A percentile compares a stretch with the other conserved stretches of the same genome.
Evolutionary conservation across 2,888 invertebrate species (phyloP).

Genomic region (Melanotus villosus): DNA sequence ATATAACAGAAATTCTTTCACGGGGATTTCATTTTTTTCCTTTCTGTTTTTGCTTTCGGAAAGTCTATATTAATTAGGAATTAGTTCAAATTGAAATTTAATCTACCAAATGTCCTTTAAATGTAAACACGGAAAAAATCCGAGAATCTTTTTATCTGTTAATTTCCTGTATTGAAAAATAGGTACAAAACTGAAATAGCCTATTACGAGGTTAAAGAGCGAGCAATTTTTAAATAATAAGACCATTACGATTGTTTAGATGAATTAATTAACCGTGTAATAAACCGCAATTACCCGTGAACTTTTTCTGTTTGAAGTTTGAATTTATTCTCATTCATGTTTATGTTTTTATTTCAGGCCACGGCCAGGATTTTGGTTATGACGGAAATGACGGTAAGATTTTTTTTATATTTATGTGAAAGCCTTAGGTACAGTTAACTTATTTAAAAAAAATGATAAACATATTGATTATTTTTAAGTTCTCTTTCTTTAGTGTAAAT

Average conservation of each 20-base stretch:
- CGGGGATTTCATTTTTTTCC: too few species aligned
- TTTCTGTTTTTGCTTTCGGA: too few species aligned
- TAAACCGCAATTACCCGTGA: conserved; percentile 4
- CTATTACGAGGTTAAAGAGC: not conserved
- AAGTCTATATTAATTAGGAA: too few species aligned
- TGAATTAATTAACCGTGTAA: not conserved
- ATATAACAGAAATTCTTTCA: too few species aligned
- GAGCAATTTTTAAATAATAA: not conserved
- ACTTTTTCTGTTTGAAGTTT: not conserved
- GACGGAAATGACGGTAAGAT: conserved; percentile 72
- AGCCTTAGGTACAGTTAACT: too few species aligned
- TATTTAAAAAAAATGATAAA: too few species aligned
- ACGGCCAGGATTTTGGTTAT: conserved; percentile 73
- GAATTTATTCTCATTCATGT: not conserved
- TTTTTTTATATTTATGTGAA: not conserved
- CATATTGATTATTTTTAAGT: too few species aligned
- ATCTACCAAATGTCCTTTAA: too few species aligned
- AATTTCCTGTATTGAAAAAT: not conserved
- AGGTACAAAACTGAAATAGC: not conserved
- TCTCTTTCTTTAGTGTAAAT: too few species aligned
- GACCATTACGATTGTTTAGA: not conserved
- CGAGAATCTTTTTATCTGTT: too few species aligned
- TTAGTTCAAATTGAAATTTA: too few species aligned
- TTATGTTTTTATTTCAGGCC: conserved; percentile 61
- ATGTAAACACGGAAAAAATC: too few species aligned